Evolutionary conservation across 2,113 vertebrate species (phyloP).

Genomic region (Hydropotes inermis): DNA sequence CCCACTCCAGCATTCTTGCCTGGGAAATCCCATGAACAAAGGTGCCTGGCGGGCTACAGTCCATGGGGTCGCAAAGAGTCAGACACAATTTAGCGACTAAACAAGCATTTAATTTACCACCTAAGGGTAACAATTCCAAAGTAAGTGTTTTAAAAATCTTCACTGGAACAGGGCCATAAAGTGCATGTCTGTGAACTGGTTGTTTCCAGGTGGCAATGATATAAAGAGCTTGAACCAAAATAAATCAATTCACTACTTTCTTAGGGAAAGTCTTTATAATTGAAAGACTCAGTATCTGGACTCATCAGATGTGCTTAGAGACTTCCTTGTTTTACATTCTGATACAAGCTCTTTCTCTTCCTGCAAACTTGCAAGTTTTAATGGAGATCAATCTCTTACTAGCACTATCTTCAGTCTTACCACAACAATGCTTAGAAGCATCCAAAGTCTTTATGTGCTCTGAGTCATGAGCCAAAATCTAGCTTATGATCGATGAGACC

Average conservation of each 20-base stretch:
- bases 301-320: background rate
- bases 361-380: background rate
- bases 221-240: background rate
- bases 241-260: background rate
- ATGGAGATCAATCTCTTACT: background rate
- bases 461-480: background rate
- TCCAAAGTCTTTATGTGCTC: background rate
- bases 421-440: too few relatives aligned
- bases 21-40: background rate
- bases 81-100: background rate
- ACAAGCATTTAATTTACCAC: background rate
- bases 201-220: background rate
- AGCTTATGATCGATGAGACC: background rate
- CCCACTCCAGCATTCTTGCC: background rate
- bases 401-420: background rate
- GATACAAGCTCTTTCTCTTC: background rate
- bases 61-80: background rate
- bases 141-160: background rate
- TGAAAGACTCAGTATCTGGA: background rate
- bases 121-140: background rate
- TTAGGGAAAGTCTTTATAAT: background rate
- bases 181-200: background rate
- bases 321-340: background rate
- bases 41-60: background rate
- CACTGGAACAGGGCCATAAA: background rate